Evolutionary conservation across 2,888 invertebrate genomes (phyloP).

Genomic region (Odontothrips loti): DNA sequence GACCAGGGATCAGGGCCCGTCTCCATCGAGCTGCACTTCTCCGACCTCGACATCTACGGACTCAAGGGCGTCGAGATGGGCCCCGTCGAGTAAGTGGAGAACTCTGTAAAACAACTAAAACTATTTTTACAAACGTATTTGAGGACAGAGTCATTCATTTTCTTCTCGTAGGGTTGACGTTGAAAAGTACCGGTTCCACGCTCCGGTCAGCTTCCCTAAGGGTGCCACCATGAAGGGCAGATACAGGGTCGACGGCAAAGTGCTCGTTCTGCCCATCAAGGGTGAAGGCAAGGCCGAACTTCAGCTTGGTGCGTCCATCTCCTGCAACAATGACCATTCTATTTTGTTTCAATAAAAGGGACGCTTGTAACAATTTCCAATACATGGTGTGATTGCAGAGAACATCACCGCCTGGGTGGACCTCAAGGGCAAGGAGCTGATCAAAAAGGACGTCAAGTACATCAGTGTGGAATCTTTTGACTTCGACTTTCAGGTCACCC

Average conservation of each 20-base stretch:
- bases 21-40: conserved; percentile 29
- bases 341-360: conserved; percentile 27
- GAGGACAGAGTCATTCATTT: neutral
- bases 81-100: conserved; percentile 16
- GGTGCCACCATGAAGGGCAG: conserved; percentile 59
- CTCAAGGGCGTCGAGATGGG: conserved; percentile 28
- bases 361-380: neutral
- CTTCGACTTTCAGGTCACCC: conserved; percentile 31
- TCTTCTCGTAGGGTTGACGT: conserved; percentile 33
- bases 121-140: neutral
- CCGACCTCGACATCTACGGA: neutral
- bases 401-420: conserved; percentile 29
- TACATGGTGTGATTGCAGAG: conserved; percentile 5
- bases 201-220: conserved; percentile 54
- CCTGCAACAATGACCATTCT: conserved; percentile 6
- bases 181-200: conserved; percentile 34
- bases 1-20: conserved; percentile 32
- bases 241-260: conserved; percentile 40
- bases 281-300: conserved; percentile 41
- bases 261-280: conserved; percentile 41
- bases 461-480: conserved; percentile 30
- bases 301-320: conserved; percentile 2
- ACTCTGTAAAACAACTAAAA: neutral
- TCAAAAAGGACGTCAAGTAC: conserved; percentile 31
- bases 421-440: conserved; percentile 28